Base-by-base conservation (phyloP, 2,113 vertebrate species). In the Oreochromis niloticus region DNA sequence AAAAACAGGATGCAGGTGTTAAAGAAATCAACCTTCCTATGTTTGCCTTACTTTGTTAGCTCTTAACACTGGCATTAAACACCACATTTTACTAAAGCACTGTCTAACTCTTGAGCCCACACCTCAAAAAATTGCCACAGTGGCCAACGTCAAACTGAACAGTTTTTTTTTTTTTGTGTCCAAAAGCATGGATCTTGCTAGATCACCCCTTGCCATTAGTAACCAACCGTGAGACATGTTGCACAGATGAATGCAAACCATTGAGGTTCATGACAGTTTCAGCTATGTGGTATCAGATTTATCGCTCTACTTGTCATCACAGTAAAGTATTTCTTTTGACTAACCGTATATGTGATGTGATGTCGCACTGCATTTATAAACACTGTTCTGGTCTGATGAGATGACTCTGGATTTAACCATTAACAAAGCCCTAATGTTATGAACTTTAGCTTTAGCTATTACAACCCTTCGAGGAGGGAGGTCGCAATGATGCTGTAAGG, bases 1-100 rank as follows among this genome's bases (percentile, higher is more conserved):
- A 66, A 81, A 81, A 14, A 9, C 48, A 61, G 24, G 61, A 71
- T 50, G 79, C 61, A 54, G 32, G 4, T 59, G 73, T 27, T 85
- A 8, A 30, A 84, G 16, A 68, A 43, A 32, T 17, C 36, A 27
- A 19, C 50, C 41, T 91, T 4, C 50, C 6, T 13, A 48, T 30
- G 19, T 75, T 17, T 3, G 12, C 68, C 32, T 6, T 16, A 24
- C 48, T 73, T 22, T 59, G 46, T 12, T 39, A 48, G 27, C 16
- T 9, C 24, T 4, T 10, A 80, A 46, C 39, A 14, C 11, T 71
- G 36, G 27, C 48, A 50, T 24, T 63, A 22, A 73, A 56, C 36
- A 16, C 3, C 0, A 48, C 43, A 43, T 57, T 11, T 34, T 3
- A 17, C n/a, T 12, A 59, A 48, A 19, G 36, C 24, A 10, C 9